These are phyloP conservation scores for Netelia inedita DNA, from an alignment of 2,888 invertebrate species.

Conservation along the genomic window DNA sequence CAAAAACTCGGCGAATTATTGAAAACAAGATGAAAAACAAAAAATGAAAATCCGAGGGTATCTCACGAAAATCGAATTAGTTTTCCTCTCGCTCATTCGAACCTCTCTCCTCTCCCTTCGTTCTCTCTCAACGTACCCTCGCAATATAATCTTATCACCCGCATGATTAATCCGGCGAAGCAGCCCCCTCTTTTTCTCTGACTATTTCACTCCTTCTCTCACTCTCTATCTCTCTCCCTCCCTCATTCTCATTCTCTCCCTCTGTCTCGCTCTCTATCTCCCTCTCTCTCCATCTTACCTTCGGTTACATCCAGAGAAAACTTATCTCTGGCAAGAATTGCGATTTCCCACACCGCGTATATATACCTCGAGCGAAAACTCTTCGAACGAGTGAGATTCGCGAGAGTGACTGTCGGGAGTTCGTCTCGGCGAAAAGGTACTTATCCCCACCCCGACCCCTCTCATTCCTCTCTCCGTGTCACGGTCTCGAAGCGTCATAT, in stretches of 20 bases:
- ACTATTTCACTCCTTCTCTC: too few species aligned
- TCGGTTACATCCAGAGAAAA: conserved; percentile 54
- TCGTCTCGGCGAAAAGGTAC: conserved; percentile 51
- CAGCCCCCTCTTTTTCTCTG: background rate
- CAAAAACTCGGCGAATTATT: background rate
- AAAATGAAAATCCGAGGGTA: conserved; percentile 12
- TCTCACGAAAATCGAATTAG: conserved; percentile 53
- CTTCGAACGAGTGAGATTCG: conserved; percentile 59
- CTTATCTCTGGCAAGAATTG: conserved; percentile 57
- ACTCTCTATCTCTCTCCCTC: too few species aligned
- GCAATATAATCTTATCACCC: conserved; percentile 67
- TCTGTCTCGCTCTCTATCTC: too few species aligned
- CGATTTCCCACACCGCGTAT: conserved; percentile 26
- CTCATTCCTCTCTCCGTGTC: background rate
- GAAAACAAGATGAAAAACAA: conserved; percentile 23
- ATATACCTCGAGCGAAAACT: conserved; percentile 40
- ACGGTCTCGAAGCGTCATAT: conserved; percentile 55
- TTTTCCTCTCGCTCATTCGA: conserved; percentile 41
- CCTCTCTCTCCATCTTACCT: conserved; percentile 15
- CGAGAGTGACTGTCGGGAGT: conserved; percentile 53
- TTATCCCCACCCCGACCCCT: conserved; percentile 18
- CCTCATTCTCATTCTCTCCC: too few species aligned
- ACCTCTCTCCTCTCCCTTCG: background rate
- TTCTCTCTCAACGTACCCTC: conserved; percentile 5
- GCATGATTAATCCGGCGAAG: conserved; percentile 62